These are phyloP conservation scores for Saccostrea echinata DNA, from an alignment of 1,140 invertebrate species.

Conservation along the genomic window DNA sequence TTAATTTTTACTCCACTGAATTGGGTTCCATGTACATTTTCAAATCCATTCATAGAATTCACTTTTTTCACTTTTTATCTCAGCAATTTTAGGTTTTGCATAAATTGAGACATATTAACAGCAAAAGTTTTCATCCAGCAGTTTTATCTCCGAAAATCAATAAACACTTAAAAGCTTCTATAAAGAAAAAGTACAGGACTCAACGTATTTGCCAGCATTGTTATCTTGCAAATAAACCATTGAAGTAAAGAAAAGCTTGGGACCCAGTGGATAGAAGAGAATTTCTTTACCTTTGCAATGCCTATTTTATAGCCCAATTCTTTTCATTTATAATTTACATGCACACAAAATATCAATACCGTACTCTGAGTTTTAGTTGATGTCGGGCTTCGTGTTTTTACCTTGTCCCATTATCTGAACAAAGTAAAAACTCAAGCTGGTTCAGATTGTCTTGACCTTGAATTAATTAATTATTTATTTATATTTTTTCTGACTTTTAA, in stretches of 20 bases:
- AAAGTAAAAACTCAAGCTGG: neutral
- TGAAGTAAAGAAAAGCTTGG: neutral
- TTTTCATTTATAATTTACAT: constrained; percentile 18
- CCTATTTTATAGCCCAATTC: neutral
- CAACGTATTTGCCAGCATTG: neutral
- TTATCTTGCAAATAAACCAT: neutral
- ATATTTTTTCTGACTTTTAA: neutral
- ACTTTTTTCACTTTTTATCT: neutral
- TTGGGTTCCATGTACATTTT: neutral
- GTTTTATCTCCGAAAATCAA: constrained; percentile 24
- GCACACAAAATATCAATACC: constrained; percentile 8
- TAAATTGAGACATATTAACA: neutral
- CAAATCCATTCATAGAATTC: neutral
- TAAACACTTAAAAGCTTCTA: constrained; percentile 7
- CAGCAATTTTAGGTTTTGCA: neutral
- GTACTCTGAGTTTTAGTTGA: neutral
- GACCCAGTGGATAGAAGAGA: neutral
- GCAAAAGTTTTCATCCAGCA: neutral
- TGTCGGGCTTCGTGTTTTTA: neutral
- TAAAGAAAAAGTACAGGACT: constrained; percentile 17
- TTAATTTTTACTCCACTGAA: constrained; percentile 11
- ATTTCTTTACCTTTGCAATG: neutral
- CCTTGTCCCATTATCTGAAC: neutral
- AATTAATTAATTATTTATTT: neutral
- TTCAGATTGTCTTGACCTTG: neutral